Evolutionary conservation across 92 coral and sea anemone species (phyloP), one percentile per base, ranked within the genome.

Genomic region (Montipora capitata): DNA sequence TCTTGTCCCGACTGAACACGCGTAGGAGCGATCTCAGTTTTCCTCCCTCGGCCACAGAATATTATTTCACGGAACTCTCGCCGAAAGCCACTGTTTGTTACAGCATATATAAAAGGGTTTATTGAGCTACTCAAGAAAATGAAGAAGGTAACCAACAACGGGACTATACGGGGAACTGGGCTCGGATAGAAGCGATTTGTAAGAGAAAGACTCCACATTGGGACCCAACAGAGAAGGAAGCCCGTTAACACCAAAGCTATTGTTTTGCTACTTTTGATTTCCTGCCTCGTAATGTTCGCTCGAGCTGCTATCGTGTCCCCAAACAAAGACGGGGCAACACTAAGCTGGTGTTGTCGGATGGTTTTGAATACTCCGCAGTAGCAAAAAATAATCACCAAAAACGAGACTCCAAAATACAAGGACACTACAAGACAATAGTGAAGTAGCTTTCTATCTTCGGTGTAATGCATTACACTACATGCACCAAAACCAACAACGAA

Each of bases 401-500:
- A 73, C 1, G 88, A 86, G 4, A 88, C 83, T 6, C 85, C 85
- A 14, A 88, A 66, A 35, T 82, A 88, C 1, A 85, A 39, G 5
- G 69, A 48, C 6, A 85, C 86, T 3, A 82, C 79, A 54, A 88
- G 76, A 35, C 80, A 43, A 66, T 88, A 88, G 16, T 88, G 92
- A 6, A 78, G 27, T 0, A 88, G 83, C 14, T 68, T 81, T 3
- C 92, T 82, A 52, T 75, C 44, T 45, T 75, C 74, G 0, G 88
- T 52, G 84, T 90, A 82, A 15, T 81, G 85, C 40, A 45, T 62
- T n/a, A 90, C 90, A 13, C 89, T 90, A 59, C 93, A 90, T 3
- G 82, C 86, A 16, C 82, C 93, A 15, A 84, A 90, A 17, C 82
- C 80, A 52, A 82, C 81, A 17, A 85, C 77, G 49, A 90, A 90